Base-by-base conservation (phyloP, 2,888 invertebrate species). In the Coecobrya sp. region DNA sequence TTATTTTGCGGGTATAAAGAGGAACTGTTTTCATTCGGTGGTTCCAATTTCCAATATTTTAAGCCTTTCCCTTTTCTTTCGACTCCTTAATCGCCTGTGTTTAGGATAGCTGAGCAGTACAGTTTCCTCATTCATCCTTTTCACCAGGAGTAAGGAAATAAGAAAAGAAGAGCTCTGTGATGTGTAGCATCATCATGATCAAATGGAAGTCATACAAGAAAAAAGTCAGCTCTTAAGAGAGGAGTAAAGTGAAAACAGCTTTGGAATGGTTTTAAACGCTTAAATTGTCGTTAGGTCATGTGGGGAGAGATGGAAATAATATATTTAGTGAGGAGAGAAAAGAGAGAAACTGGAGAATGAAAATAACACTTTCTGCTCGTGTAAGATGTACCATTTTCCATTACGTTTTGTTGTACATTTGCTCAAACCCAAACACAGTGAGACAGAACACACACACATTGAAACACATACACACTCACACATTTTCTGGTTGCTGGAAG, bases 271-370 rank as follows among this genome's bases (percentile, higher is more conserved):
- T 81, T 86, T 86, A 90, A 90, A 86, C 73, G 90, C 90, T 85
- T 85, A 86, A 91, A 91, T 81, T 86, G 91, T 86, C 91, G 91
- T 91, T 91, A 91, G 86, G 86, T 91, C 91, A 86, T 91, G 91
- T 86, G 91, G 73, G 91, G 81, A 91, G 90, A 55, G 59, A 84
- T 89, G 82, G 45, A 81, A 89, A 73, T 82, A 89, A 89, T 89
- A 89, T 89, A 84, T 89, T 89, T 84, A 62, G 70, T 30, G 70
- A 68, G 62, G 10, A 86, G 22, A 81, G 8, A 30, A 27, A 25
- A 1, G n/a, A 30, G 30, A 68, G 22, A 11, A 55, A n/a, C 13
- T n/a, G 55, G 55, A 55, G n/a, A 55, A 36, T 36, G 27, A 65
- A 59, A 65, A 25, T 62, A 84, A 52, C 45, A 45, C 68, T 8